These are phyloP conservation scores for Peromyscus leucopus DNA, from an alignment of 2,113 vertebrate genomes.

Conservation along the genomic window DNA sequence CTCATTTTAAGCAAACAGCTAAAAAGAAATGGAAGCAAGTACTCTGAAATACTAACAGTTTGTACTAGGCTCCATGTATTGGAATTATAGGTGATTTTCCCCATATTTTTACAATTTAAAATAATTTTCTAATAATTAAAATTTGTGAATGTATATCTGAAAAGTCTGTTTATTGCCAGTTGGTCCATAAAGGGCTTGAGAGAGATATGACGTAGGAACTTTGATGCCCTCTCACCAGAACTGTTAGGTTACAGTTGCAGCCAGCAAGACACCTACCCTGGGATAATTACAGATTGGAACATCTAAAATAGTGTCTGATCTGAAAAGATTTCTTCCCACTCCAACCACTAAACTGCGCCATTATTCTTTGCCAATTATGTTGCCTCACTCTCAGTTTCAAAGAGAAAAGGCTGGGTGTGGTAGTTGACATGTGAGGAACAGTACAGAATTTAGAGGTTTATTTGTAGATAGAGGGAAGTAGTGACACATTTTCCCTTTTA, in stretches of 20 bases:
- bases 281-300: conserved; percentile 21
- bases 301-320: conserved; percentile 35
- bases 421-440: neutral
- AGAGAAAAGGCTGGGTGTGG: neutral
- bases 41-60: neutral
- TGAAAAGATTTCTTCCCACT: conserved; percentile 21
- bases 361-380: neutral
- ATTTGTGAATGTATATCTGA: conserved; percentile 34
- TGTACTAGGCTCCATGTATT: neutral
- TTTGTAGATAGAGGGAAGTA: neutral
- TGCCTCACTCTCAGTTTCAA: conserved; percentile 1
- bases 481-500: neutral
- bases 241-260: neutral
- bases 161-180: conserved; percentile 22
- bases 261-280: neutral
- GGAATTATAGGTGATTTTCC: neutral
- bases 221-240: neutral
- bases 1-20: neutral
- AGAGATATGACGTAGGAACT: conserved; percentile 36
- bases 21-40: conserved; percentile 11
- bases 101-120: conserved; percentile 35
- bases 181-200: neutral
- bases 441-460: neutral
- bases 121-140: conserved; percentile 28
- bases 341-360: neutral